Evolutionary conservation across 2,888 invertebrate species (phyloP).

Genomic region (Macrophya alboannulata): DNA sequence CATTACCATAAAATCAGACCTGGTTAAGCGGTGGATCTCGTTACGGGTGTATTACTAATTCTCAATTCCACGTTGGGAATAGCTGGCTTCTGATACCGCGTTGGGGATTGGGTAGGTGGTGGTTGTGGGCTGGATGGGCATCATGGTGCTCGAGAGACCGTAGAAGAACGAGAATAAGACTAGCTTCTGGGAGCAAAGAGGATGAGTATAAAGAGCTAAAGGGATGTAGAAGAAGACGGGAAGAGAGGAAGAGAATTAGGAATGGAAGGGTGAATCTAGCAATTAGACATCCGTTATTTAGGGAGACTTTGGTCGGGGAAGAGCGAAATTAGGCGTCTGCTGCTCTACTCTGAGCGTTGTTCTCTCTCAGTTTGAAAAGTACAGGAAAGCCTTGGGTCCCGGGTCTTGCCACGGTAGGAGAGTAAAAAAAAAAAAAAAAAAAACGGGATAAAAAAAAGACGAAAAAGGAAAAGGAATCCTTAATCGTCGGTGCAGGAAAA

Average conservation of each 20-base stretch:
- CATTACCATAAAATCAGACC: slow-evolving; percentile 33
- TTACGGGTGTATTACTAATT: slow-evolving; percentile 39
- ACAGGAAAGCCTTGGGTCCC: slow-evolving; percentile 19
- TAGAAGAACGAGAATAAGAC: slow-evolving; percentile 34
- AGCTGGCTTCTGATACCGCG: slow-evolving; percentile 34
- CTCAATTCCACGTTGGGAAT: slow-evolving; percentile 35
- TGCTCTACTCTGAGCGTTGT: slow-evolving; percentile 1
- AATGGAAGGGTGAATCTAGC: slow-evolving; percentile 34
- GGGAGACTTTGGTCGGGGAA: slow-evolving; percentile 31
- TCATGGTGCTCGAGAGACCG: not conserved
- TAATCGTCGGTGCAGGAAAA: slow-evolving; percentile 28
- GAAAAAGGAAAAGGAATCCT: not conserved
- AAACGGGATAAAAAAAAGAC: not conserved
- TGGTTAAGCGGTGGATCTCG: slow-evolving; percentile 37
- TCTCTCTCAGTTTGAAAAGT: slow-evolving; percentile 38
- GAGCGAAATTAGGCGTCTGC: slow-evolving; percentile 36
- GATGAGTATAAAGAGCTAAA: slow-evolving; percentile 17
- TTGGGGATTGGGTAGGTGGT: slow-evolving; percentile 10
- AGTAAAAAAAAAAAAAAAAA: not conserved
- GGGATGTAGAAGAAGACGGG: not conserved
- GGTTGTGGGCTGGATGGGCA: not conserved
- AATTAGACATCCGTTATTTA: slow-evolving; percentile 51
- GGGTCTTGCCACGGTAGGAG: not conserved
- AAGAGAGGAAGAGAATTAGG: slow-evolving; percentile 48
- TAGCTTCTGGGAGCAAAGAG: not conserved